These are phyloP conservation scores for Metellina segmentata DNA, from an alignment of 2,888 invertebrate species.

Conservation along the genomic window DNA sequence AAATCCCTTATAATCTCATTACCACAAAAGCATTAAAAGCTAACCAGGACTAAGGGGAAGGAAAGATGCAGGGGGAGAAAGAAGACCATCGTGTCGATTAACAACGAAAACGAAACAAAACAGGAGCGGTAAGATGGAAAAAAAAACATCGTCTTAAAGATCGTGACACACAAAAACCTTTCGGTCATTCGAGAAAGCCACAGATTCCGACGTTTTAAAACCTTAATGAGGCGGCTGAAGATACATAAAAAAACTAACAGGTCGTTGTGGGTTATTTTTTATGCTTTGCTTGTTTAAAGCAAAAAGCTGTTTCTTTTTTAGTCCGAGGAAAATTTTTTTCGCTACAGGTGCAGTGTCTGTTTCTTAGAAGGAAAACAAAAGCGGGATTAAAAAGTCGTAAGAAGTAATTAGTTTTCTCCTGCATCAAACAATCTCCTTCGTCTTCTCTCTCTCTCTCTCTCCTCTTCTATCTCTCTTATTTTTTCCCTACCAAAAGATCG, in stretches of 20 bases:
- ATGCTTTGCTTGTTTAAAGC: constrained; percentile 70
- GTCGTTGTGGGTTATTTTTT: constrained; percentile 73
- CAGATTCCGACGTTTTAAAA: constrained; percentile 74
- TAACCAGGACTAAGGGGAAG: constrained; percentile 9
- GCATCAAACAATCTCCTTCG: constrained; percentile 73
- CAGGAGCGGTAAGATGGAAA: constrained; percentile 2
- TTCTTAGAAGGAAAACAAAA: constrained; percentile 71
- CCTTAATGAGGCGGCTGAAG: constrained; percentile 70
- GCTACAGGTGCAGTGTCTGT: constrained; percentile 68
- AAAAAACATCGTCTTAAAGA: constrained; percentile 66
- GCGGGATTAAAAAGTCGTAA: constrained; percentile 76
- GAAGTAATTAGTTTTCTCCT: constrained; percentile 75
- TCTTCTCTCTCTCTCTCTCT: constrained; percentile 22
- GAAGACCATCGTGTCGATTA: constrained; percentile 68
- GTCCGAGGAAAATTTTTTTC: constrained; percentile 12
- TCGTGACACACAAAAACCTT: constrained; percentile 71
- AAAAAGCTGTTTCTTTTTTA: constrained; percentile 37
- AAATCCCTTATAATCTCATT: constrained; percentile 76
- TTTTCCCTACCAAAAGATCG: constrained; percentile 34
- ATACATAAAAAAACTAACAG: constrained; percentile 73
- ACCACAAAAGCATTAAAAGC: constrained; percentile 66
- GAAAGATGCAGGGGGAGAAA: constrained; percentile 8
- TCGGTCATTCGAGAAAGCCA: constrained; percentile 73
- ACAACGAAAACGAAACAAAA: constrained; percentile 29
- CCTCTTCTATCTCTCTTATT: neutral